Conservation (phyloP, 2,888 invertebrate genomes). For the Zele albiditarsus region DNA sequence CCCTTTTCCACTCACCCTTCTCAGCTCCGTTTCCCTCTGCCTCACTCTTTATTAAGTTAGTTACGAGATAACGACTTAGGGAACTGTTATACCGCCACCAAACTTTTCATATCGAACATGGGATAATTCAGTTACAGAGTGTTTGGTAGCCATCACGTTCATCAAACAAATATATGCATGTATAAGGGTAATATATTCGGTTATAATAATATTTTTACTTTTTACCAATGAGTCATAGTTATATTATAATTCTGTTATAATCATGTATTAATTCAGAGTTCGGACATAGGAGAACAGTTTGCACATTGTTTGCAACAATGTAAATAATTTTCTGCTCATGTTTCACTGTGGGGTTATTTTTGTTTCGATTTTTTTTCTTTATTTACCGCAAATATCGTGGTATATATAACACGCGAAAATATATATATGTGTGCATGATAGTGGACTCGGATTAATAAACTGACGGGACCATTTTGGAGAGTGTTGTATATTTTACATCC, state of each 20-base stretch:
- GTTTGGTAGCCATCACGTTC: not conserved
- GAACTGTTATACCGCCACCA: slow-evolving; percentile 13
- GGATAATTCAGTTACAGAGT: slow-evolving; percentile 37
- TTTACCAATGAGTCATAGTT: not conserved
- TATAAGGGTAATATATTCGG: not conserved
- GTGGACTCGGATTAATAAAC: slow-evolving; percentile 25
- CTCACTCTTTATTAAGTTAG: slow-evolving; percentile 36
- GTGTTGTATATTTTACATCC: not conserved
- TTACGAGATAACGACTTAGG: slow-evolving; percentile 36
- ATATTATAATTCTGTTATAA: not conserved
- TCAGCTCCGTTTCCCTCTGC: not conserved
- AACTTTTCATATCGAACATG: slow-evolving; percentile 34
- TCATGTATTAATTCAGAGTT: not conserved
- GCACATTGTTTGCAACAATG: not conserved
- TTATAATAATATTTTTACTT: not conserved
- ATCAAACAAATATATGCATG: not conserved
- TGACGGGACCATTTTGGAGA: not conserved
- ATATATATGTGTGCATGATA: not conserved
- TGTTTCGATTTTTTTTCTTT: not conserved
- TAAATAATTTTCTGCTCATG: not conserved
- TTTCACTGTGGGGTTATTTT: not conserved
- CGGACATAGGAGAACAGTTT: not conserved
- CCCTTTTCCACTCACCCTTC: not conserved
- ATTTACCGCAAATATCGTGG: not conserved
- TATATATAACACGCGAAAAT: not conserved